These are phyloP conservation scores for Ascaphus truei DNA, from an alignment of 2,113 vertebrate genomes.

Conservation along the genomic window DNA sequence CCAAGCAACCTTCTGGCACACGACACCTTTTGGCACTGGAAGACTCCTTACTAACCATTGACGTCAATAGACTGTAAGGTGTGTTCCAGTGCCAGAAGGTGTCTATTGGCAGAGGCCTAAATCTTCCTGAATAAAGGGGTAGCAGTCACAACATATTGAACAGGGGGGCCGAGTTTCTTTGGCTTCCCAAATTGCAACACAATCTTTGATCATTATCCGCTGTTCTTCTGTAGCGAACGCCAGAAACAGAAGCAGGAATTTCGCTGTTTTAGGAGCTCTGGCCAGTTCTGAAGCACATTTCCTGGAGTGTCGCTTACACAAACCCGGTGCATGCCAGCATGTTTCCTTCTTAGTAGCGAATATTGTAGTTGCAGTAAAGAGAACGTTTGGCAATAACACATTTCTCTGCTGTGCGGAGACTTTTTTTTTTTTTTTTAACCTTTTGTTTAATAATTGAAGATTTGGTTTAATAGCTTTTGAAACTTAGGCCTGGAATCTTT, in stretches of 20 bases:
- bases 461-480: not conserved
- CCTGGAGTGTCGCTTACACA: slow-evolving; percentile 25
- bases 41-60: too few relatives aligned
- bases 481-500: not conserved
- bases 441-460: slow-evolving; percentile 26
- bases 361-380: slow-evolving; percentile 20
- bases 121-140: too few relatives aligned
- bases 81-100: too few relatives aligned
- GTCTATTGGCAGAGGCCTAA: too few relatives aligned
- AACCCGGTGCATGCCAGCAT: slow-evolving; percentile 12
- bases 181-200: not conserved
- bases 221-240: not conserved
- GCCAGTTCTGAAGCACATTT: slow-evolving; percentile 28
- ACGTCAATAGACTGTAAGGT: too few relatives aligned
- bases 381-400: slow-evolving; percentile 18
- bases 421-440: slow-evolving; percentile 1
- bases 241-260: slow-evolving; percentile 24
- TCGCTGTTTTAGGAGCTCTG: slow-evolving; percentile 14
- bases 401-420: not conserved
- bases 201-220: not conserved
- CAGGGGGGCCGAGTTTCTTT: not conserved
- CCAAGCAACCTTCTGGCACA: too few relatives aligned
- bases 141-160: too few relatives aligned
- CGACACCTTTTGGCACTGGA: too few relatives aligned
- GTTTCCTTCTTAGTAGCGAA: slow-evolving; percentile 1